These are phyloP conservation scores for Opisthograptis luteolata DNA, from an alignment of 2,888 invertebrate species.

Conservation along the genomic window DNA sequence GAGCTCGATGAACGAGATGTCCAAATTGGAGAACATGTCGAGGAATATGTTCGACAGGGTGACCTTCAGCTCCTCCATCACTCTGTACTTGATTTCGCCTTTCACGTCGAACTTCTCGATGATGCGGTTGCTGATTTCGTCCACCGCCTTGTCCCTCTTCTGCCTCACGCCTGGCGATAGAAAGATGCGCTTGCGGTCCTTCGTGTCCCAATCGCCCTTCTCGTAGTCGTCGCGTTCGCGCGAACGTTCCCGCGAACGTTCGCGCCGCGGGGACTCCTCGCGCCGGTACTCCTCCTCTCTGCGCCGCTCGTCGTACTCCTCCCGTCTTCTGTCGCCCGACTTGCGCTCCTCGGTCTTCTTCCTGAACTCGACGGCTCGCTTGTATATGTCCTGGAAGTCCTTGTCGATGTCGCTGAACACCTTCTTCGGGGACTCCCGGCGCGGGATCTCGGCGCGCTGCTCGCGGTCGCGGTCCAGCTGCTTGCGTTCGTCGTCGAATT, in stretches of 20 bases:
- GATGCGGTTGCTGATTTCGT: constrained; percentile 59
- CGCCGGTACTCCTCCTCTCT: not conserved
- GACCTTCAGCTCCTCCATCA: constrained; percentile 54
- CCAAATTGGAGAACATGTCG: constrained; percentile 63
- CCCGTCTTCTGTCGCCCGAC: constrained; percentile 39
- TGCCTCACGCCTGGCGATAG: constrained; percentile 34
- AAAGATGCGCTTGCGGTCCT: constrained; percentile 7
- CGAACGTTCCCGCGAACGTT: too few species aligned
- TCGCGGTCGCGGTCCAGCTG: constrained; percentile 23
- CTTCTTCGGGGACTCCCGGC: constrained; percentile 39
- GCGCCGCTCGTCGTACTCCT: constrained; percentile 37
- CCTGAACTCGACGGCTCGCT: constrained; percentile 63
- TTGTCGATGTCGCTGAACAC: constrained; percentile 50
- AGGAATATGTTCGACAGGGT: constrained; percentile 49
- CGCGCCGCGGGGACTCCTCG: not conserved
- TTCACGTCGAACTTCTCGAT: constrained; percentile 51
- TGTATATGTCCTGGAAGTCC: constrained; percentile 69
- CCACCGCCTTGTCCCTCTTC: constrained; percentile 64
- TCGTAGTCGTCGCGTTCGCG: constrained; percentile 1
- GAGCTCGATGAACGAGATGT: constrained; percentile 68
- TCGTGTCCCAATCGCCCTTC: not conserved
- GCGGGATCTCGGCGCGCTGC: constrained; percentile 23
- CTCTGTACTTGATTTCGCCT: constrained; percentile 47
- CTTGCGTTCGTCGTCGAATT: constrained; percentile 27
- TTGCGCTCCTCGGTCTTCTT: constrained; percentile 63